phyloP scores from a whole-genome alignment of 2,797 vertebrate genomes.

The Naso thynnoides region DNA sequence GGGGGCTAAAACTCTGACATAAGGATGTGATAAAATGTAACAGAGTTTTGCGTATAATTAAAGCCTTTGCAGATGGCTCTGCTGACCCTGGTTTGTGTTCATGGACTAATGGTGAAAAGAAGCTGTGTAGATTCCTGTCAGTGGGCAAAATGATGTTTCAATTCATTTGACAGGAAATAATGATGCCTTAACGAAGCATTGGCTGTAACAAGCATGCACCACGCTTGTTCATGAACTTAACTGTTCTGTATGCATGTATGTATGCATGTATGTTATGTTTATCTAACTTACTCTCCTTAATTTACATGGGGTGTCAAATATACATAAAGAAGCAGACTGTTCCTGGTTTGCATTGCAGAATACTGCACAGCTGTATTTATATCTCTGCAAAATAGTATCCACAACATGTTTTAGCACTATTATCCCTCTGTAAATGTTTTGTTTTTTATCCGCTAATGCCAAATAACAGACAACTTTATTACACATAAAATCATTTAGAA shows the following conservation, averaged over 20 bases:
- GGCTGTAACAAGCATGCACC: background rate
- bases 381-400: too few relatives aligned
- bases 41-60: background rate
- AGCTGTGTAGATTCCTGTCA: background rate
- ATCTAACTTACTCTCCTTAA: background rate
- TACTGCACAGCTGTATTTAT: too few relatives aligned
- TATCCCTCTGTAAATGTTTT: too few relatives aligned
- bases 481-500: too few relatives aligned
- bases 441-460: too few relatives aligned
- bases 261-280: background rate
- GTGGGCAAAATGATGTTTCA: background rate
- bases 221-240: background rate
- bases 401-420: too few relatives aligned
- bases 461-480: too few relatives aligned
- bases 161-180: background rate
- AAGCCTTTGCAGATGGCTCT: background rate
- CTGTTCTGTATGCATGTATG: background rate
- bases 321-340: background rate
- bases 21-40: conserved; percentile 9
- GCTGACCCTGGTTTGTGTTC: background rate
- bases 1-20: background rate
- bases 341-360: background rate
- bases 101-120: background rate
- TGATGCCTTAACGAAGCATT: background rate
- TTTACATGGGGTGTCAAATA: background rate